phyloP scores from a whole-genome alignment of 2,888 invertebrate genomes.

The Drosophila algonquin region DNA sequence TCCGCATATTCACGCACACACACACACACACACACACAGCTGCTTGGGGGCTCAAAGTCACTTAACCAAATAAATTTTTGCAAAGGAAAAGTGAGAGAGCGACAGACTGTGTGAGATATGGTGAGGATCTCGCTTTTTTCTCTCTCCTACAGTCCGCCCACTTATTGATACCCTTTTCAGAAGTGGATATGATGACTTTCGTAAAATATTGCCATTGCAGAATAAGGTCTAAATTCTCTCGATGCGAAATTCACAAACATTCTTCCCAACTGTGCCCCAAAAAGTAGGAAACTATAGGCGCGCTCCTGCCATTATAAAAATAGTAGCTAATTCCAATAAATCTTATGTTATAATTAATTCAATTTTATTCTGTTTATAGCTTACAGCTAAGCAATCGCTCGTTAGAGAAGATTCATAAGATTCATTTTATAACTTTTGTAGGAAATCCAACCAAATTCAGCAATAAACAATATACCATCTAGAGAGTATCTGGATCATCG shows the following conservation, averaged over 20 bases:
- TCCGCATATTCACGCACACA: conserved; percentile 16
- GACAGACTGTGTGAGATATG: conserved; percentile 7
- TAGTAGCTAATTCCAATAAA: not conserved
- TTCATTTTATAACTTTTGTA: too few relatives aligned
- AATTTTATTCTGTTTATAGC: not conserved
- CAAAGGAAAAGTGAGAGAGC: conserved; percentile 20
- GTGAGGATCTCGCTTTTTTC: not conserved
- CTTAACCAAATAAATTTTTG: conserved; percentile 74
- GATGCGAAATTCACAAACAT: too few relatives aligned
- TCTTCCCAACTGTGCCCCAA: not conserved
- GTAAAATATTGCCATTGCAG: too few relatives aligned
- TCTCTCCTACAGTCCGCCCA: not conserved
- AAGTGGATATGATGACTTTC: not conserved
- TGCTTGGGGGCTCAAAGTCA: conserved; percentile 61
- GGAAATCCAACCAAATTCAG: too few relatives aligned
- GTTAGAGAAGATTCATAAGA: too few relatives aligned
- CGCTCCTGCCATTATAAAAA: not conserved
- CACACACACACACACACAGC: conserved; percentile 19
- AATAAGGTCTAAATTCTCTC: too few relatives aligned
- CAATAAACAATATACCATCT: too few relatives aligned
- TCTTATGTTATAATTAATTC: not conserved
- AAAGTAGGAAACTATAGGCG: not conserved
- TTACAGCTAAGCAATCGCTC: not conserved
- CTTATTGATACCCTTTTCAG: not conserved
- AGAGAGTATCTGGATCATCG: not conserved